These are phyloP conservation scores for Chironomus riparius DNA, from an alignment of 2,888 invertebrate species.

Conservation along the genomic window DNA sequence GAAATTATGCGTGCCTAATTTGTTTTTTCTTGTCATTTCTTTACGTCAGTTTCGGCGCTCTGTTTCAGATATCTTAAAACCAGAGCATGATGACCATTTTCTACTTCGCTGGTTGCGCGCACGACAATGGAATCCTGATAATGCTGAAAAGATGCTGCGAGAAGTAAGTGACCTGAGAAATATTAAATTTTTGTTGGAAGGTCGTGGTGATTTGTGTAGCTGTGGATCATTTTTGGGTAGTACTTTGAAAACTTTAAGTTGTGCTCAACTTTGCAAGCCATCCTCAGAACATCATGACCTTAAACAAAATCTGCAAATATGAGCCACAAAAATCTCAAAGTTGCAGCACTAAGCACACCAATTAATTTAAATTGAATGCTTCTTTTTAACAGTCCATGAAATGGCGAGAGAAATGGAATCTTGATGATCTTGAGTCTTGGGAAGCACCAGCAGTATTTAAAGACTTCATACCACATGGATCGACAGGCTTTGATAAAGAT, in stretches of 20 bases:
- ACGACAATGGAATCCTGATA: constrained; percentile 72
- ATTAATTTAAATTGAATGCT: constrained; percentile 9
- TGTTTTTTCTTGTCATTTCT: background rate
- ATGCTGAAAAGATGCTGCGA: constrained; percentile 87
- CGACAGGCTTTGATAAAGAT: constrained; percentile 71
- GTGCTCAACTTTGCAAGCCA: too few relatives aligned
- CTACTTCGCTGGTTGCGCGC: constrained; percentile 76
- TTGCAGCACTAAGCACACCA: background rate
- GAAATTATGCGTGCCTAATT: too few relatives aligned
- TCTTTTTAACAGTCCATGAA: constrained; percentile 51
- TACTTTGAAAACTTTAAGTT: too few relatives aligned
- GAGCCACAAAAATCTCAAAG: background rate
- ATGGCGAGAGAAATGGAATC: constrained; percentile 68
- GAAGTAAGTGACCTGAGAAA: constrained; percentile 51
- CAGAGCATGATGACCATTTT: constrained; percentile 70
- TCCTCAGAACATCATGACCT: too few relatives aligned
- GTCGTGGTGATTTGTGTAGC: background rate
- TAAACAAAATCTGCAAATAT: too few relatives aligned
- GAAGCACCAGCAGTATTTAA: constrained; percentile 58
- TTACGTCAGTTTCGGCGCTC: constrained; percentile 62
- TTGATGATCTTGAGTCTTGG: constrained; percentile 62
- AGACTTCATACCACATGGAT: constrained; percentile 69
- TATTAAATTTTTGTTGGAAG: background rate
- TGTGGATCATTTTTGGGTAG: too few relatives aligned
- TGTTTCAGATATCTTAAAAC: constrained; percentile 56